Evolutionary conservation across 2,113 vertebrate genomes (phyloP).

Genomic region (Silurus glanis): DNA sequence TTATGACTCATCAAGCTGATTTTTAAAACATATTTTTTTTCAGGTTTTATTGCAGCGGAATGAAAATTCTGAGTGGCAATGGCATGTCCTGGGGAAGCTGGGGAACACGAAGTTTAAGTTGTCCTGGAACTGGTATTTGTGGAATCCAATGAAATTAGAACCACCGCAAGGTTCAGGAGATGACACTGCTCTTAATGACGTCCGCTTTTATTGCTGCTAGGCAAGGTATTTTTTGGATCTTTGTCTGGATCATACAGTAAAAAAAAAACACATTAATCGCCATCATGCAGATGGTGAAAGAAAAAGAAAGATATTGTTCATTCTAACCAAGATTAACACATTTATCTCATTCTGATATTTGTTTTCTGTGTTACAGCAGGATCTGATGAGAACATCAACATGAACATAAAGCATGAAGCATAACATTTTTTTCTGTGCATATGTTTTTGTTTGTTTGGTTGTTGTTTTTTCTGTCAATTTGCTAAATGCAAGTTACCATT

Average conservation of each 20-base stretch:
- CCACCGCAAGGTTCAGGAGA: neutral
- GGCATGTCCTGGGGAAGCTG: conserved; percentile 25
- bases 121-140: conserved; percentile 29
- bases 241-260: too few species aligned
- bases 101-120: neutral
- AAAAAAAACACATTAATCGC: too few species aligned
- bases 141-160: conserved; percentile 22
- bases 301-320: too few species aligned
- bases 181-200: conserved; percentile 31
- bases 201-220: conserved; percentile 15
- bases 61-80: neutral
- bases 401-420: too few species aligned
- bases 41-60: conserved; percentile 18
- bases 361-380: neutral
- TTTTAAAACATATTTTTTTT: neutral
- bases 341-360: neutral
- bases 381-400: neutral
- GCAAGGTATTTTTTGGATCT: neutral
- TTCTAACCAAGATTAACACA: neutral
- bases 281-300: too few species aligned
- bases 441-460: neutral
- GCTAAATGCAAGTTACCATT: neutral
- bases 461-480: neutral
- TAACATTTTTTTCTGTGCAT: neutral
- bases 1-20: neutral